Base-by-base conservation (phyloP, 1,140 invertebrate genomes). In the Heliconius himera region DNA sequence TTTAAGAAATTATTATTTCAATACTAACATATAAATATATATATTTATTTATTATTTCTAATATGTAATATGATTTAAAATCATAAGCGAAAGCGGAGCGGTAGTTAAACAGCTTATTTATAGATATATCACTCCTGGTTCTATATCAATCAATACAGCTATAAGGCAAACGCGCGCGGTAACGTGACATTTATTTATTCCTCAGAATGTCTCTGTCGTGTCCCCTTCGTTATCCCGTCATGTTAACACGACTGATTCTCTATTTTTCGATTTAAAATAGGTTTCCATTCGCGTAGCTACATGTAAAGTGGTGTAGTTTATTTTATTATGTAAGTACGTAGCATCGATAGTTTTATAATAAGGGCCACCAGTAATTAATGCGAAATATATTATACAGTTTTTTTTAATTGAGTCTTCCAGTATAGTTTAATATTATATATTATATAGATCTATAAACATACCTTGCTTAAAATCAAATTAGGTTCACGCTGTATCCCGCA, bases 171-270 rank as follows among this genome's bases (percentile, higher is more conserved):
- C 77, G 79, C 81, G 82, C 84, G 82, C 80, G 85, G 85, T 87
- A 91, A 88, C 84, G 82, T 89, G 91, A 90, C 90, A 88, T 90
- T 91, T 90, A 94, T 94, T 91, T 93, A 94, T 93, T 88, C 89
- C 85, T 77, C 77, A 81, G 85, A 88, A 88, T 93, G 90, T 91
- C 84, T 83, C 87, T 87, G 88, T 88, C 91, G 85, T 88, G 90
- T 91, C 84, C 78, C 88, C 81, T 82, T 83, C 80, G 81, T 83
- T 82, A 76, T 81, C 73, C 81, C 80, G 80, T 78, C 85, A 79
- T 84, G 82, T 83, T 82, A 82, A 83, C 78, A 83, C 79, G 82
- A 82, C 79, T 74, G 76, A 75, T 83, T 80, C 76, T 80, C 78
- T 80, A 78, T 79, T 82, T 82, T 83, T 76, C 72, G 78, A 60